Conservation (phyloP, 2,113 vertebrate genomes). For the Naja naja region DNA sequence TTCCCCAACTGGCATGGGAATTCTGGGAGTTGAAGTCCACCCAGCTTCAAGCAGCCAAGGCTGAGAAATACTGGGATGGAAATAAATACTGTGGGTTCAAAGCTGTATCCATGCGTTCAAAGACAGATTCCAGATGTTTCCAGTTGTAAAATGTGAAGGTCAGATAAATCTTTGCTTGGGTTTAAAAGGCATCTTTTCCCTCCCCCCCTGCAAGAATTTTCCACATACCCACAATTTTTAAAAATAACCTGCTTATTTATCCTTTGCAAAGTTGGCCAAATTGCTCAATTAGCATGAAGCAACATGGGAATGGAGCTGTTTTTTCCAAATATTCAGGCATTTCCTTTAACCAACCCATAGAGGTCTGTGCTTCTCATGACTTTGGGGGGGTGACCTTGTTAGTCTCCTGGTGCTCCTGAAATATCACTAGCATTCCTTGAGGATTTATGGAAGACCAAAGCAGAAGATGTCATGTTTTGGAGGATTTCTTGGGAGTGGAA, state of each 20-base stretch:
- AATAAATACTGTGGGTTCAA: not conserved
- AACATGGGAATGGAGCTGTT: not conserved
- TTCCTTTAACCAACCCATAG: not conserved
- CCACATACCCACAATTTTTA: slow-evolving; percentile 33
- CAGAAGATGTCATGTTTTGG: not conserved
- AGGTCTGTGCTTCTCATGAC: not conserved
- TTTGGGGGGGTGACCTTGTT: not conserved
- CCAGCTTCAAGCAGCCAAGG: not conserved
- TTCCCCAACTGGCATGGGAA: not conserved
- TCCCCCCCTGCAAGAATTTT: not conserved
- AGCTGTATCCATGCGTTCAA: not conserved
- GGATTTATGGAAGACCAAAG: not conserved
- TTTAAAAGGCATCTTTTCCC: slow-evolving; percentile 29
- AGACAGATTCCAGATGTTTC: not conserved
- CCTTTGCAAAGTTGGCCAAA: slow-evolving; percentile 47
- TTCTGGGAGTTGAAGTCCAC: not conserved
- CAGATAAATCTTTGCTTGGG: not conserved
- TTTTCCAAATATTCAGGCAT: not conserved
- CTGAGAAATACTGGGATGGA: not conserved
- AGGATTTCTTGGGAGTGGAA: rapidly evolving
- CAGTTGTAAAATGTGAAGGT: not conserved
- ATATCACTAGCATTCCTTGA: not conserved
- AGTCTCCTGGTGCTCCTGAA: not conserved
- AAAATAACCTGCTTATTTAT: slow-evolving; percentile 59
- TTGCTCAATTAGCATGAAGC: not conserved